A percentile compares a stretch with the other conserved stretches of the same genome.
These are phyloP conservation scores for Anomalospiza imberbis DNA, from an alignment of 2,797 vertebrate species.

Conservation along the genomic window DNA sequence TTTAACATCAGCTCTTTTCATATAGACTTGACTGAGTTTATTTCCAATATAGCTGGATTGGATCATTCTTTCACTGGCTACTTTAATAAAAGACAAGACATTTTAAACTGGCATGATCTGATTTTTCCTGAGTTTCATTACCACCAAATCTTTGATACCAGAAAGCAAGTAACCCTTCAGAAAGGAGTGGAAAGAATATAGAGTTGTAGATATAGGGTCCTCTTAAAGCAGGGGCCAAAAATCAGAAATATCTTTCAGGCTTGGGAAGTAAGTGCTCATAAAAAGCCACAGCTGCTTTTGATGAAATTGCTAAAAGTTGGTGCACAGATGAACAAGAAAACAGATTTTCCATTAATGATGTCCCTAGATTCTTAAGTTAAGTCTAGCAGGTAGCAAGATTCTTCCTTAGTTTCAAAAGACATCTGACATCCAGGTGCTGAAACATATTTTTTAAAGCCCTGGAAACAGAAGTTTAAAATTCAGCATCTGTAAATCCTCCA, in stretches of 20 bases:
- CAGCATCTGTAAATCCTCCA: slow-evolving; percentile 7
- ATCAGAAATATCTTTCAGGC: slow-evolving; percentile 8
- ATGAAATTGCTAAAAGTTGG: slow-evolving; percentile 28
- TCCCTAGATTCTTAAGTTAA: slow-evolving; percentile 69
- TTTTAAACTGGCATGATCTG: neutral
- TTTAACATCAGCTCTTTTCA: neutral
- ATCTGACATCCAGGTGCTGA: slow-evolving; percentile 64
- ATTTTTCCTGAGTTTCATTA: slow-evolving; percentile 19
- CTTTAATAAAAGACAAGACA: neutral
- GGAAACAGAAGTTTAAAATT: slow-evolving; percentile 53
- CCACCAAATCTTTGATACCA: neutral
- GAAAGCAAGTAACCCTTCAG: neutral
- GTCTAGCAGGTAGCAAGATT: slow-evolving; percentile 39
- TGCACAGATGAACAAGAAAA: slow-evolving; percentile 27
- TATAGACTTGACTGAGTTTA: neutral
- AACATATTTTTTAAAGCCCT: slow-evolving; percentile 50
- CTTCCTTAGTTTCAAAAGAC: slow-evolving; percentile 61
- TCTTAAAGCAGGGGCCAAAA: neutral
- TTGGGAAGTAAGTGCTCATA: slow-evolving; percentile 10
- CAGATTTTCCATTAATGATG: slow-evolving; percentile 44
- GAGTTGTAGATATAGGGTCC: neutral
- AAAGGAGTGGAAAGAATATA: neutral
- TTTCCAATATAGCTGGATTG: neutral
- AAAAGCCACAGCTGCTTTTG: slow-evolving; percentile 4
- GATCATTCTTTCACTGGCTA: neutral